A percentile compares a stretch with the other conserved stretches of the same genome.
Evolutionary conservation across 2,797 vertebrate genomes (phyloP).

Genomic region (Falco columbarius): DNA sequence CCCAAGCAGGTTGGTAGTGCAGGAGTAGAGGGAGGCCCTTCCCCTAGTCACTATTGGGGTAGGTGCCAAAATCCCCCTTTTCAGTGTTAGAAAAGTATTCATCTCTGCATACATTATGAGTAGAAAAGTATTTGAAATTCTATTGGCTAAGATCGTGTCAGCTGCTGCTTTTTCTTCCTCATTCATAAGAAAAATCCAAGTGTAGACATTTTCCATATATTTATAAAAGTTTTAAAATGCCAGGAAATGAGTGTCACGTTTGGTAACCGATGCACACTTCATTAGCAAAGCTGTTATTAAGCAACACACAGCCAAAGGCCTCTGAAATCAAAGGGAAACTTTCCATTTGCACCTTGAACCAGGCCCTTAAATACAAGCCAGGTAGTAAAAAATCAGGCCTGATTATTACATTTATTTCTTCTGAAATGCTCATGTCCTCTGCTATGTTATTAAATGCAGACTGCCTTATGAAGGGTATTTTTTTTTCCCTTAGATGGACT

Average conservation of each 20-base stretch:
- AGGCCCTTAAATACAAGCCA: background rate
- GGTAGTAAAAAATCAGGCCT: background rate
- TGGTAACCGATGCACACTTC: background rate
- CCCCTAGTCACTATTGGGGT: background rate
- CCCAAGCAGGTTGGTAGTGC: background rate
- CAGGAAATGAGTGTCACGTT: background rate
- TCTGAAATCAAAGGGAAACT: background rate
- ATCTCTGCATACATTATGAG: background rate
- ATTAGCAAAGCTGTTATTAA: background rate
- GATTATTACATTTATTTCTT: background rate
- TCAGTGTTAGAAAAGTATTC: background rate
- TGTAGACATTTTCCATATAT: background rate
- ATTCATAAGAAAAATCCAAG: background rate
- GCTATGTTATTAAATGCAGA: background rate
- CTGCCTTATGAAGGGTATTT: background rate
- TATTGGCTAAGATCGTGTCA: background rate
- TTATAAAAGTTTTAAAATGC: background rate
- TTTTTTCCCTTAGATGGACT: background rate
- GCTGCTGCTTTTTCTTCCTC: background rate
- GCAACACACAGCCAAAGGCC: background rate
- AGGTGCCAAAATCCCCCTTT: background rate
- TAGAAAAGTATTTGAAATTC: background rate
- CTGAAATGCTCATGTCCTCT: background rate
- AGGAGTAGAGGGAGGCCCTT: background rate
- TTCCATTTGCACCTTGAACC: background rate